Evolutionary conservation across 1,140 invertebrate genomes (phyloP).

Genomic region (Micrasema minimum): DNA sequence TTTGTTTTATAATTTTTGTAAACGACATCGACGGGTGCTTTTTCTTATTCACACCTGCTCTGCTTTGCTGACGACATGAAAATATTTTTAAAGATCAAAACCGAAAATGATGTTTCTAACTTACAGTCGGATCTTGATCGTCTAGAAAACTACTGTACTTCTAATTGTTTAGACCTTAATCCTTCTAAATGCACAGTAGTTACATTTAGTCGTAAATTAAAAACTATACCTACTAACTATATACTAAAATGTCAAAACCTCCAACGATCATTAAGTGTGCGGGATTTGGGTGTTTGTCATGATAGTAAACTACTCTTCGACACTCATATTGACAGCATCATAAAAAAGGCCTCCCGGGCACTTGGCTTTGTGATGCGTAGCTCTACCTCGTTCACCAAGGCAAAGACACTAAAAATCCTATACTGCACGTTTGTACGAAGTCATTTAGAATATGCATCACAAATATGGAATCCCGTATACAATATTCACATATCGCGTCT

Average conservation of each 20-base stretch:
- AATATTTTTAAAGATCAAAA: conserved; percentile 31
- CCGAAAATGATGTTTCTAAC: not conserved
- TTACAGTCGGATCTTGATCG: not conserved
- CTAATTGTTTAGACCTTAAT: not conserved
- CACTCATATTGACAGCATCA: not conserved
- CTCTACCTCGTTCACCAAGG: not conserved
- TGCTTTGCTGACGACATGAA: conserved; percentile 51
- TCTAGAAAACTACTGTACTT: not conserved
- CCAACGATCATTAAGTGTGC: not conserved
- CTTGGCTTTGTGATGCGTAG: conserved; percentile 1
- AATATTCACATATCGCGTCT: no score
- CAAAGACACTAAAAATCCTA: not conserved
- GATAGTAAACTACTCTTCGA: not conserved
- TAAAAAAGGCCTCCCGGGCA: not conserved
- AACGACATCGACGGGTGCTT: conserved; percentile 46
- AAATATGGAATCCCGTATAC: not conserved
- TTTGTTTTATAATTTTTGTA: conserved; percentile 10
- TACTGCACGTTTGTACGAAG: not conserved
- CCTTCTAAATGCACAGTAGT: not conserved
- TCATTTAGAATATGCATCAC: no score
- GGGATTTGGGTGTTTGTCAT: not conserved
- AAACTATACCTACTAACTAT: not conserved
- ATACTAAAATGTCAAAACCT: not conserved
- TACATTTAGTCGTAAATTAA: not conserved
- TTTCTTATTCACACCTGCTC: conserved; percentile 36